These are phyloP conservation scores for Oreotragus oreotragus DNA, from an alignment of 2,113 vertebrate genomes.

Conservation along the genomic window DNA sequence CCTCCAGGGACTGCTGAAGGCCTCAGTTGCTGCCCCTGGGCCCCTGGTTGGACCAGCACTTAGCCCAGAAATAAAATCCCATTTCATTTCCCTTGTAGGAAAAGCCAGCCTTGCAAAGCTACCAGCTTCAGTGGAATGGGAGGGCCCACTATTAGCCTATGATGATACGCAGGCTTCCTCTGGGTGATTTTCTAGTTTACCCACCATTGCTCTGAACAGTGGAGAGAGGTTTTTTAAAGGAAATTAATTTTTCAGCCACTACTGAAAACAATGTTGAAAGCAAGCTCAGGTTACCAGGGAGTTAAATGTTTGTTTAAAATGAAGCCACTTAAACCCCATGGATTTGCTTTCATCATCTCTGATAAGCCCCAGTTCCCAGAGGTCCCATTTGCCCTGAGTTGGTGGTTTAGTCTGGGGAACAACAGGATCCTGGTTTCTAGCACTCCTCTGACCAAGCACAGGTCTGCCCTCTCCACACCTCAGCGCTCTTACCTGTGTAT, in stretches of 20 bases:
- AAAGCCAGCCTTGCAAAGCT: not conserved
- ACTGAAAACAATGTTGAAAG: conserved; percentile 8
- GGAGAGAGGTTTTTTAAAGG: not conserved
- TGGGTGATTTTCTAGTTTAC: not conserved
- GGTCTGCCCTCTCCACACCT: not conserved
- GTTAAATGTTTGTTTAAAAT: not conserved
- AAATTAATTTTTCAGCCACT: not conserved
- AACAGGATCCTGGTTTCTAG: not conserved
- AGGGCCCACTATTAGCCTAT: not conserved
- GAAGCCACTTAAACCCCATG: not conserved
- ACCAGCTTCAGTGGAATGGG: not conserved
- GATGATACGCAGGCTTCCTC: not conserved
- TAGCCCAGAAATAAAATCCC: not conserved
- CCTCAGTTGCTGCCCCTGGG: not conserved
- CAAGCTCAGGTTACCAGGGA: not conserved
- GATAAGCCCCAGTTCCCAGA: not conserved
- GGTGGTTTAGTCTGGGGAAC: not conserved
- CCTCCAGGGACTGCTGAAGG: not conserved
- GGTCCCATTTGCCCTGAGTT: not conserved
- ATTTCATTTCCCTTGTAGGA: not conserved
- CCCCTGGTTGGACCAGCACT: not conserved
- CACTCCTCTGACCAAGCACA: not conserved
- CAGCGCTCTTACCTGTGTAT: not conserved
- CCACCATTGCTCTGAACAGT: not conserved
- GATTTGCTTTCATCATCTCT: not conserved